A percentile compares a stretch with the other conserved stretches of the same genome.
These are phyloP conservation scores for Lycia hirtaria DNA, from an alignment of 2,888 invertebrate genomes.

Conservation along the genomic window DNA sequence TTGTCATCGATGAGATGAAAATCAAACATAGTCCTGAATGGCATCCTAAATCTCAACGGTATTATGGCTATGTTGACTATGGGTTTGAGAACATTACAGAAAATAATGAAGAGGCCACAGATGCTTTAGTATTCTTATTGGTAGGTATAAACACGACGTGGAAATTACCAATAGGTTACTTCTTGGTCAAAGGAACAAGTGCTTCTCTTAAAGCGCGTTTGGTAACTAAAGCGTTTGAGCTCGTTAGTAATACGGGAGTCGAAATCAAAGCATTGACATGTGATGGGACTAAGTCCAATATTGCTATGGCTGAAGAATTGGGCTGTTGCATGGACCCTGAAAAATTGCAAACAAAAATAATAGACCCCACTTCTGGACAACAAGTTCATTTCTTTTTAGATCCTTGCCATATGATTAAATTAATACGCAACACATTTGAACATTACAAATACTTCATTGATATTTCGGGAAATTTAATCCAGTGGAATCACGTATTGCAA, in stretches of 20 bases:
- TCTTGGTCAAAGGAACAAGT: neutral
- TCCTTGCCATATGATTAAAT: neutral
- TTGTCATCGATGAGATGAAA: neutral
- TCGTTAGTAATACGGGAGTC: neutral
- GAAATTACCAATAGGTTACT: neutral
- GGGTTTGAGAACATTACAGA: too few relatives aligned
- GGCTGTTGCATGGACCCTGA: neutral
- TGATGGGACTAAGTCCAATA: neutral
- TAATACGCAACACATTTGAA: neutral
- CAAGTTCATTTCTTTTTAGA: neutral
- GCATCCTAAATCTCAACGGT: neutral
- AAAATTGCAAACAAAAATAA: neutral
- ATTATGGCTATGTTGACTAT: neutral
- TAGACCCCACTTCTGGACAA: too few relatives aligned
- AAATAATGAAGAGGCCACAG: neutral
- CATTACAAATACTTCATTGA: neutral
- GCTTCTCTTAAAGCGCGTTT: neutral
- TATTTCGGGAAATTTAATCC: too few relatives aligned
- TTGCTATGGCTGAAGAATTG: neutral
- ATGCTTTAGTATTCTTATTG: neutral
- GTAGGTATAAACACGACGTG: neutral
- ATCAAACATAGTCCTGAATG: neutral
- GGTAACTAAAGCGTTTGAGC: neutral
- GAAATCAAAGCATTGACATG: neutral
- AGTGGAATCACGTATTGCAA: too few relatives aligned